Percentiles rank a stretch among this genome's conserved stretches.
Conservation (phyloP, 2,888 invertebrate species). For the Macrophya annulata region DNA sequence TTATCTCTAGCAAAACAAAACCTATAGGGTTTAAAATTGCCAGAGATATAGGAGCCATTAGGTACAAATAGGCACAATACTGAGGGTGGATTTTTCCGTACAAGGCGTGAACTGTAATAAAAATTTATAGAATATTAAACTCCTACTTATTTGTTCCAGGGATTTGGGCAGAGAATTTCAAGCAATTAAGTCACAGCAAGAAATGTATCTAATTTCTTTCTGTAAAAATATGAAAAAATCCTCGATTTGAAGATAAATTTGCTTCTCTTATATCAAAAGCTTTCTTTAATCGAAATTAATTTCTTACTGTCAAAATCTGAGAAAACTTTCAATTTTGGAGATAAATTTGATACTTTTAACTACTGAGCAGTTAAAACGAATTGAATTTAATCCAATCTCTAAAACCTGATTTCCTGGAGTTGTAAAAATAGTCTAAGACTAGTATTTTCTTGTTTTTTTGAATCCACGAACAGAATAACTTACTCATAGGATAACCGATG, state of each 20-base stretch:
- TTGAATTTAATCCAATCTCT: conserved; percentile 3
- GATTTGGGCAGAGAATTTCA: background rate
- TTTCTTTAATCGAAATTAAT: too few relatives aligned
- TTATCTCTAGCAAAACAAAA: conserved; percentile 93
- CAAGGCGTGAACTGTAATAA: conserved; percentile 88
- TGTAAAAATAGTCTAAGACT: background rate
- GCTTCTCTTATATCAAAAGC: too few relatives aligned
- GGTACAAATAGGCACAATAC: conserved; percentile 93
- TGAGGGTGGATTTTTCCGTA: conserved; percentile 94
- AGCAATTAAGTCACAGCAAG: background rate
- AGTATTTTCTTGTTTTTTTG: background rate
- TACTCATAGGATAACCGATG: conserved; percentile 96
- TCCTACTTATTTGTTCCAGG: background rate
- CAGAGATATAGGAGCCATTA: conserved; percentile 96
- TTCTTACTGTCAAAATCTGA: background rate
- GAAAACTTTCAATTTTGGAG: too few relatives aligned
- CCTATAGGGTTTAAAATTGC: conserved; percentile 96
- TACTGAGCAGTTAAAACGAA: too few relatives aligned
- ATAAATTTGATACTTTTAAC: too few relatives aligned
- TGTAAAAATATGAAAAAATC: conserved; percentile 20
- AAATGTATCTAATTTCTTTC: background rate
- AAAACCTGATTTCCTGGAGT: background rate
- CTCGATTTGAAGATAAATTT: background rate
- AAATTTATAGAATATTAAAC: conserved; percentile 56
- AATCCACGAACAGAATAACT: conserved; percentile 73